phyloP scores from a whole-genome alignment of 64 coral and sea anemone species.

The Hydrozoanthus tunicans region DNA sequence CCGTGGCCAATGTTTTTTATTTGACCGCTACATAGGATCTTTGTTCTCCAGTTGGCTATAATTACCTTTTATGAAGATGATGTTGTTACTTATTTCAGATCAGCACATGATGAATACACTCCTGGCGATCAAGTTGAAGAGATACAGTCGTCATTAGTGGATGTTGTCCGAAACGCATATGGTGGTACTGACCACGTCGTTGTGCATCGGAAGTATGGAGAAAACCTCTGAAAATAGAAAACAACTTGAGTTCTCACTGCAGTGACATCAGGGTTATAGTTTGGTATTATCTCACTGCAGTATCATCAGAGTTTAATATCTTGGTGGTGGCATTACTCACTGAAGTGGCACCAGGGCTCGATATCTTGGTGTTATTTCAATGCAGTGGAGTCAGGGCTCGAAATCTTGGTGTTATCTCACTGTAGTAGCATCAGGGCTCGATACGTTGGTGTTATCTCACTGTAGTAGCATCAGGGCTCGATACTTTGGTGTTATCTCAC shows the following conservation, averaged over 20 bases:
- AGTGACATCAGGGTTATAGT: not conserved
- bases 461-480: too few relatives aligned
- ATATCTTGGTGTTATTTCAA: too few relatives aligned
- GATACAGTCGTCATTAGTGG: slow-evolving; percentile 26
- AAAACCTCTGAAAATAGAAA: slow-evolving; percentile 13
- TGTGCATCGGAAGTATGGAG: slow-evolving; percentile 46
- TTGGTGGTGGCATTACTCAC: too few relatives aligned
- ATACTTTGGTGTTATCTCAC: too few relatives aligned
- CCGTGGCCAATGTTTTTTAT: too few relatives aligned
- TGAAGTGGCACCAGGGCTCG: too few relatives aligned
- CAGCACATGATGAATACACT: slow-evolving; percentile 63
- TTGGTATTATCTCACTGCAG: not conserved
- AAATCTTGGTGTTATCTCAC: not conserved
- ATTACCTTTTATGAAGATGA: too few relatives aligned
- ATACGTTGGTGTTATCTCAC: not conserved
- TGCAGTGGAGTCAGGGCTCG: too few relatives aligned
- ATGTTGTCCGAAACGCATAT: slow-evolving; percentile 30
- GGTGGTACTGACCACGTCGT: not conserved
- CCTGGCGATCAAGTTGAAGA: slow-evolving; percentile 28
- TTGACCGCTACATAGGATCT: too few relatives aligned
- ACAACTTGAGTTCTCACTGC: not conserved
- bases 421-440: too few relatives aligned
- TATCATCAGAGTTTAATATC: too few relatives aligned
- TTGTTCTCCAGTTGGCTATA: too few relatives aligned
- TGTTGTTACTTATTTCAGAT: not conserved